Evolutionary conservation across 2,113 vertebrate species (phyloP).

Genomic region (Platycercus adscitus): DNA sequence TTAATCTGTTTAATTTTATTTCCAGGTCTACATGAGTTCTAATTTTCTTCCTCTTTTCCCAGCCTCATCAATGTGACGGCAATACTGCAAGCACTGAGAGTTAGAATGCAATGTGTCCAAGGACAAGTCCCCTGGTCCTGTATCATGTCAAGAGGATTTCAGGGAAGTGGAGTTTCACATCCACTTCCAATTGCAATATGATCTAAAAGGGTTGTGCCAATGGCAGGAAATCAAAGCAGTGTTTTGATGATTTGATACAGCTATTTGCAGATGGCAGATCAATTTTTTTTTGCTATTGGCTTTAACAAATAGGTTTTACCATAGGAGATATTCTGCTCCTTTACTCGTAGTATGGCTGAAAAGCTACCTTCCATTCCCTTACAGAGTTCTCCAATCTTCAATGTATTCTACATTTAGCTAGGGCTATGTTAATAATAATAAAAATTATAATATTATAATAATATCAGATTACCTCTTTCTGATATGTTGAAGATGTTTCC

Average conservation of each 20-base stretch:
- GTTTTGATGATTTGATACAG: not conserved
- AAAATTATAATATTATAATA: not conserved
- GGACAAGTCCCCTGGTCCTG: not conserved
- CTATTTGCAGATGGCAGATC: not conserved
- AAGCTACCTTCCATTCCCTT: not conserved
- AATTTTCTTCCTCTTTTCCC: not conserved
- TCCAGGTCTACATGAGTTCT: not conserved
- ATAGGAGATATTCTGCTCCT: rapidly evolving
- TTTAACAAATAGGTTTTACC: not conserved
- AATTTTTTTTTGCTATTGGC: not conserved
- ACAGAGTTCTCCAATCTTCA: not conserved
- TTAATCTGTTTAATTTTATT: slow-evolving; percentile 8
- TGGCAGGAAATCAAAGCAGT: not conserved
- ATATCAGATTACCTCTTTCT: not conserved
- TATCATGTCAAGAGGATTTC: not conserved
- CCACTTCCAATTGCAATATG: not conserved
- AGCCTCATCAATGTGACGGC: not conserved
- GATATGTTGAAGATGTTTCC: not conserved
- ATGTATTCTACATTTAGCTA: not conserved
- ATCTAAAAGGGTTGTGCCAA: not conserved
- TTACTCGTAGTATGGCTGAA: not conserved
- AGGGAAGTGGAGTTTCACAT: not conserved
- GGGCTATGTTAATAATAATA: not conserved
- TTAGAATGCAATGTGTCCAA: not conserved
- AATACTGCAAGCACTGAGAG: not conserved